Conservation (phyloP, 2,888 invertebrate genomes). For the Eretmocerus hayati region DNA sequence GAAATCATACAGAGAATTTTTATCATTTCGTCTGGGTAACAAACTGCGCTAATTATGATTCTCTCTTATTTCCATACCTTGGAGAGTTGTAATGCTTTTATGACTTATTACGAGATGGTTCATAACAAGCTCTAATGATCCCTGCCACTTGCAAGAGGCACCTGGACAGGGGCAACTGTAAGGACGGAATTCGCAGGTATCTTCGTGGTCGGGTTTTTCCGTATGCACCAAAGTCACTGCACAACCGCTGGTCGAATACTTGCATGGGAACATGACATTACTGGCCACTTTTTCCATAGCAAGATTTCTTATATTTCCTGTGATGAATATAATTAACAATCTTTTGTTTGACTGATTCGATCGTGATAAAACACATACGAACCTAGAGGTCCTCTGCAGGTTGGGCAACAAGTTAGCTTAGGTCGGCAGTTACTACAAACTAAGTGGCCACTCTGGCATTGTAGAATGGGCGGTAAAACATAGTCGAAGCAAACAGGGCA, state of each 20-base stretch:
- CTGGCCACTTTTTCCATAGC: constrained; percentile 99
- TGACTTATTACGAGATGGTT: constrained; percentile 94
- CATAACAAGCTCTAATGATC: constrained; percentile 97
- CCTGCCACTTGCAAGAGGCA: constrained; percentile 99
- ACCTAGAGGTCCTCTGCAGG: constrained; percentile 85
- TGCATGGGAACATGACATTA: constrained; percentile 98
- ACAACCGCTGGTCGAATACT: constrained; percentile 94
- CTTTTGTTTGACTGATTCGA: not conserved
- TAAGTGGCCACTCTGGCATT: constrained; percentile 97
- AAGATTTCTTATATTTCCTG: constrained; percentile 91
- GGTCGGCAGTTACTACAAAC: constrained; percentile 97
- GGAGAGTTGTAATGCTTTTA: constrained; percentile 96
- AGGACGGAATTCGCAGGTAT: constrained; percentile 95
- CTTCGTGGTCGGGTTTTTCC: constrained; percentile 99
- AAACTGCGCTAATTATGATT: too few relatives aligned
- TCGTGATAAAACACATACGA: constrained; percentile 34
- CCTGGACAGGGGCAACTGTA: constrained; percentile 99
- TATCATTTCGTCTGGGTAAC: not conserved
- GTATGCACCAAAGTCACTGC: constrained; percentile 85
- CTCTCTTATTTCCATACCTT: too few relatives aligned
- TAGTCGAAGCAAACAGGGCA: constrained; percentile 99
- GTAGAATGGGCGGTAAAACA: constrained; percentile 96
- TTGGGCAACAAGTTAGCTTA: constrained; percentile 95
- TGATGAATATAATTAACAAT: constrained; percentile 19
- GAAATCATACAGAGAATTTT: constrained; percentile 15